These are phyloP conservation scores for Colletes latitarsis DNA, from an alignment of 1,140 invertebrate species.

Conservation along the genomic window DNA sequence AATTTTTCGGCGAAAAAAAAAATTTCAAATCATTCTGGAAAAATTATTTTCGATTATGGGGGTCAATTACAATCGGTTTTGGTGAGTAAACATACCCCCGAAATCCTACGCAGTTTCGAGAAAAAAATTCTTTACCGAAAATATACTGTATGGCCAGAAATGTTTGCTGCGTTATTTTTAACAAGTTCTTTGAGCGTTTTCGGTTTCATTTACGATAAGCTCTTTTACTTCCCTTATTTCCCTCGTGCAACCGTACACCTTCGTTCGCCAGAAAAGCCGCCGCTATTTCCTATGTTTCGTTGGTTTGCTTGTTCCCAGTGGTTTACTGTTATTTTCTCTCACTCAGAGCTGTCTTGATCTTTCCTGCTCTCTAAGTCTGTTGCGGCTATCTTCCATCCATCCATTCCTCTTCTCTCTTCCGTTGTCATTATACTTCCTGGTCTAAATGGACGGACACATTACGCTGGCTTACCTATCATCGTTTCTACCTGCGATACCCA, in stretches of 20 bases:
- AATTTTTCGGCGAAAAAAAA: too few relatives aligned
- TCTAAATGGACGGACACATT: constrained; percentile 71
- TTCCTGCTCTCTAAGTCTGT: neutral
- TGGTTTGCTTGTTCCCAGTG: neutral
- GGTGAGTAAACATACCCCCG: too few relatives aligned
- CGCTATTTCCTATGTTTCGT: neutral
- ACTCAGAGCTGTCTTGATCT: neutral
- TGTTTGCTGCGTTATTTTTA: too few relatives aligned
- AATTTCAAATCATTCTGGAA: too few relatives aligned
- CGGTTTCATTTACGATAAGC: too few relatives aligned
- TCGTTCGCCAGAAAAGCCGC: too few relatives aligned
- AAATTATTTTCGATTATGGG: too few relatives aligned
- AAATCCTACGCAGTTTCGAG: too few relatives aligned
- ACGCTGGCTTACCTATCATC: constrained; percentile 69
- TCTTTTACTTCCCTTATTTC: neutral
- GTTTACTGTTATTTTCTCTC: neutral
- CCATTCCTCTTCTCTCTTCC: neutral
- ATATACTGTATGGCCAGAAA: too few relatives aligned
- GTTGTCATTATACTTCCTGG: constrained; percentile 70
- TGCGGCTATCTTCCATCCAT: neutral
- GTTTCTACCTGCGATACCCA: constrained; percentile 54
- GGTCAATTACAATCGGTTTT: too few relatives aligned
- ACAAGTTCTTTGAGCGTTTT: too few relatives aligned
- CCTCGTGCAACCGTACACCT: constrained; percentile 1
- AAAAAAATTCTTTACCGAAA: too few relatives aligned